Conservation (phyloP, 2,797 vertebrate species). For the Lacerta viridis region DNA sequence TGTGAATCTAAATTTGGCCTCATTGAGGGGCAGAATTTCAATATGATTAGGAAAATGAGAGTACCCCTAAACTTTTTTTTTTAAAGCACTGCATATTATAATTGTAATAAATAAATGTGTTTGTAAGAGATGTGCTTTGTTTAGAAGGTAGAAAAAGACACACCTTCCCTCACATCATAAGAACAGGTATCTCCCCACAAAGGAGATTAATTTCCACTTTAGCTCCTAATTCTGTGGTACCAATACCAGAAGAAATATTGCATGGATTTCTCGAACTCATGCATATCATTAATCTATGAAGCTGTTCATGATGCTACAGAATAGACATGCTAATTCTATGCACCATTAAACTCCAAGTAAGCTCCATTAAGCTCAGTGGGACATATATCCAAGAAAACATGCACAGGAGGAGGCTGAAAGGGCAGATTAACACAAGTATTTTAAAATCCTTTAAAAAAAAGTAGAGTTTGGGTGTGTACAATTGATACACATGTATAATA, state of each 20-base stretch:
- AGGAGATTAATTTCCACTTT: neutral
- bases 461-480: neutral
- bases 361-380: neutral
- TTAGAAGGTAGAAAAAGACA: neutral
- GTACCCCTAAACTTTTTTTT: too few species aligned
- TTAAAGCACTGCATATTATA: neutral
- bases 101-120: neutral
- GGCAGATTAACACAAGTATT: neutral
- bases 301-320: neutral
- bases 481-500: neutral
- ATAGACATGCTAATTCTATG: neutral
- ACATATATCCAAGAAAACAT: too few species aligned
- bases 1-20: too few species aligned
- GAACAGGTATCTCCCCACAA: neutral
- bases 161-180: neutral
- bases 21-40: too few species aligned
- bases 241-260: neutral
- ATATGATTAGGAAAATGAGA: too few species aligned
- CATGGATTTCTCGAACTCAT: neutral
- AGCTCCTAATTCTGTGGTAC: neutral
- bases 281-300: neutral
- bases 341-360: neutral
- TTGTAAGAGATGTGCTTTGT: neutral
- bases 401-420: neutral
- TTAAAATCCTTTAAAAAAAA: neutral